Percentiles rank a stretch among this genome's conserved stretches.
These are phyloP conservation scores for Papilio polyxenes DNA, from an alignment of 1,140 invertebrate genomes.

Conservation along the genomic window DNA sequence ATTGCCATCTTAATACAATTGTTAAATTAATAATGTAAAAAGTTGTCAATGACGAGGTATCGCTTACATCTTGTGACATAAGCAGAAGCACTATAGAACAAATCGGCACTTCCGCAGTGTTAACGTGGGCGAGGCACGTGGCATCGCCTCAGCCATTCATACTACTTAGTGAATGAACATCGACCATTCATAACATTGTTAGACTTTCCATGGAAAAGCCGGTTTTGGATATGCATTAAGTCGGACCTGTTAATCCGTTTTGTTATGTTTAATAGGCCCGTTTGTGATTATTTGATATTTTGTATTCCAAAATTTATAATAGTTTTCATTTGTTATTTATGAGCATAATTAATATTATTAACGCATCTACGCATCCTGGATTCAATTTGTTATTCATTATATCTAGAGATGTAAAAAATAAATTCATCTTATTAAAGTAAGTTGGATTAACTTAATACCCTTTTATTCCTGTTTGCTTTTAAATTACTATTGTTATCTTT, in stretches of 20 bases:
- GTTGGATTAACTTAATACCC: not conserved
- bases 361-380: not conserved
- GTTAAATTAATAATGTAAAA: not conserved
- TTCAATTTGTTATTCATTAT: not conserved
- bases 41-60: not conserved
- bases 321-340: not conserved
- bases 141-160: constrained; percentile 46
- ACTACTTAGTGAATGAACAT: constrained; percentile 37
- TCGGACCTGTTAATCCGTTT: constrained; percentile 19
- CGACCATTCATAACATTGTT: constrained; percentile 31
- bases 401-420: not conserved
- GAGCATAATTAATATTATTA: not conserved
- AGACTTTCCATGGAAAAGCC: constrained; percentile 30
- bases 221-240: constrained; percentile 14
- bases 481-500: not conserved
- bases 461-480: not conserved
- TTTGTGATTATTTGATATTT: constrained; percentile 19
- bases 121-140: constrained; percentile 53
- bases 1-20: too few relatives aligned
- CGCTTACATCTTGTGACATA: constrained; percentile 34
- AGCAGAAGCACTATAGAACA: constrained; percentile 46
- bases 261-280: constrained; percentile 17
- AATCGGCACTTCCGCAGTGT: constrained; percentile 57
- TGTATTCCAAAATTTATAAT: not conserved
- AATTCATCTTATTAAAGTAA: not conserved